Evolutionary conservation across 1,140 invertebrate species (phyloP), one percentile per base, ranked within the genome.

Genomic region (Drosophila setifemur): DNA sequence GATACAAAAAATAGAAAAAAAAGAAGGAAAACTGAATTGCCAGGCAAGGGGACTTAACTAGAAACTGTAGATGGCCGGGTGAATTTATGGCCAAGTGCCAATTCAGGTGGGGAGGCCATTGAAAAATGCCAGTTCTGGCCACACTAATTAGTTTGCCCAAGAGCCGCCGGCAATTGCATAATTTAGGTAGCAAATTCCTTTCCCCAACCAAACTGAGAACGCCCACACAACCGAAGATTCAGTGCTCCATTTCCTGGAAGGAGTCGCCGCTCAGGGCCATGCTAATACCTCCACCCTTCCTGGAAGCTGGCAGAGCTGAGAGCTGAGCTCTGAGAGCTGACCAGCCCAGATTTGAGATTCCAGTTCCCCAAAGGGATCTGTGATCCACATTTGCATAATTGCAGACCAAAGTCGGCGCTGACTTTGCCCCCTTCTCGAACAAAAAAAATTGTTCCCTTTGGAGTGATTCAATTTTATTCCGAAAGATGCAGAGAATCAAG

Each of bases 101-200:
- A 69, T 68, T 45, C 25, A 11, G 50, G 11, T 11, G 19, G 50
- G 58, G 18, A 23, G 16, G 21, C 31, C 50, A 26, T 39, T 69
- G 66, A 69, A 40, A 71, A 70, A 70, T 61, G 67, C 23, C 40
- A 44, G 44, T 44, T 21, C 9, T 47, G 33, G 67, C 58, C 75
- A 81, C 79, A 86, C 79, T 85, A 86, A 85, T 85, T 85, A 85
- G 75, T 85, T 86, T 83, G 55, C 11, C 43, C 33, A 45, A 39
- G 33, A 54, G 28, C 39, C 40, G 18, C n/a, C 52, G 78, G 79
- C 81, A 23, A 63, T 64, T 86, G 79, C 75, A 85, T 85, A 85
- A 85, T 86, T 85, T 79, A 85, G 79, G 79, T 86, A 85, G 71
- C 47, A 14, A 72, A 76, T 71, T 73, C 49, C 53, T 25, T 12